Conservation (phyloP, 2,888 invertebrate species). For the Ichneumon xanthorius region DNA sequence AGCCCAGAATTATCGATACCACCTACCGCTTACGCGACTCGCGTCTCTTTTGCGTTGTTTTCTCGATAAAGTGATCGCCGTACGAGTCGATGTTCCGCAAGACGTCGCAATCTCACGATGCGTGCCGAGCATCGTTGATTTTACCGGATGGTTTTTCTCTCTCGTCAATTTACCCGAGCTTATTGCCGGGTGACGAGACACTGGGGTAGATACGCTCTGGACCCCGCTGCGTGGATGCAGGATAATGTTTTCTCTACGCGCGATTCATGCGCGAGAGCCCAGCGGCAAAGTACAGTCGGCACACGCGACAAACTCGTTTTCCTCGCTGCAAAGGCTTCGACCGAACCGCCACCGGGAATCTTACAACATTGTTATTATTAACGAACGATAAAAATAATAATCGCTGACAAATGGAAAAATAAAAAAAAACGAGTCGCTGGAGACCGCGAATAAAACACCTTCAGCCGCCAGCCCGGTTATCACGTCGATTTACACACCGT, state of each 20-base stretch:
- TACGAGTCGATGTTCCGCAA: constrained; percentile 20
- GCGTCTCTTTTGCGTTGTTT: background rate
- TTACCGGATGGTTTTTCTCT: background rate
- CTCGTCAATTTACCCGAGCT: constrained; percentile 39
- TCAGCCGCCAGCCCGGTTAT: background rate
- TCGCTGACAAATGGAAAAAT: constrained; percentile 3
- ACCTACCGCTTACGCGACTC: too few species aligned
- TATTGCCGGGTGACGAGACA: constrained; percentile 35
- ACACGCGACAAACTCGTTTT: constrained; percentile 41
- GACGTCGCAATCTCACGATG: constrained; percentile 21
- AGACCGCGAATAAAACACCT: background rate
- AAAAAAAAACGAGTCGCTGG: background rate
- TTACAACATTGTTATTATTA: background rate
- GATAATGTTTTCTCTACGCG: constrained; percentile 24
- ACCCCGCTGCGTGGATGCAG: background rate
- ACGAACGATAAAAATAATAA: constrained; percentile 1
- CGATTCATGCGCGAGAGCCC: background rate
- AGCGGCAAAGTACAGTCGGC: constrained; percentile 9
- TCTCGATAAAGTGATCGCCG: constrained; percentile 21
- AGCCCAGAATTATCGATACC: too few species aligned
- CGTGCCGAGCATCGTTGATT: constrained; percentile 36
- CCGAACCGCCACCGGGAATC: background rate
- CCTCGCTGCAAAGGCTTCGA: background rate
- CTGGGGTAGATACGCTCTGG: constrained; percentile 4
- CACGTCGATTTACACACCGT: background rate